These are phyloP conservation scores for Dryobates pubescens DNA, from an alignment of 2,797 vertebrate genomes.

Conservation along the genomic window DNA sequence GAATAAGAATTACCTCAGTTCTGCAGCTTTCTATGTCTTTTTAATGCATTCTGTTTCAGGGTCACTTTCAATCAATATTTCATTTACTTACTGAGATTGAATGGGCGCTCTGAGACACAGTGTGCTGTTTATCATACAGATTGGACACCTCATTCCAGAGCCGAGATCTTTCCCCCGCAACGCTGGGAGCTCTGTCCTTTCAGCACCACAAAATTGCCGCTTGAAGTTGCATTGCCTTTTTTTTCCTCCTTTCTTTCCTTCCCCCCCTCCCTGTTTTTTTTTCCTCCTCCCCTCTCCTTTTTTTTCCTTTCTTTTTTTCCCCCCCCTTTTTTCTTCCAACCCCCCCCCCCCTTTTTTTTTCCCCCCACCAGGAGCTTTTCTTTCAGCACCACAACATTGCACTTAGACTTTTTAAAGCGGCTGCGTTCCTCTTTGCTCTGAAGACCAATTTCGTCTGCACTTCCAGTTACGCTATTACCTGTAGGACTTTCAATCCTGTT, in stretches of 20 bases:
- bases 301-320: constrained; percentile 68
- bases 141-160: constrained; percentile 86
- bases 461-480: constrained; percentile 82
- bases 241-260: not conserved
- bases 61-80: constrained; percentile 94
- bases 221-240: constrained; percentile 82
- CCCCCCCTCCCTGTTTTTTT: too few relatives aligned
- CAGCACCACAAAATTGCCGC: constrained; percentile 85
- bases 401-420: constrained; percentile 84
- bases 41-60: constrained; percentile 93
- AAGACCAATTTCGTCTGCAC: constrained; percentile 84
- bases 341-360: constrained; percentile 3
- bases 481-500: constrained; percentile 82
- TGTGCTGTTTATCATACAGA: constrained; percentile 90
- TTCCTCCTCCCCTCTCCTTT: not conserved
- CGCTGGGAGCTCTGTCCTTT: constrained; percentile 84
- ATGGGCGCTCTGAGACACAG: constrained; percentile 88
- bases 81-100: constrained; percentile 93
- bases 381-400: constrained; percentile 85
- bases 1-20: constrained; percentile 88
- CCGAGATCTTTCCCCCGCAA: constrained; percentile 83
- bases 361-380: constrained; percentile 83
- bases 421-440: constrained; percentile 84
- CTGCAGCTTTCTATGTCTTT: constrained; percentile 88
- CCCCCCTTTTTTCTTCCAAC: too few relatives aligned